These are phyloP conservation scores for Rhogogaster chlorosoma DNA, from an alignment of 2,888 invertebrate species.

Conservation along the genomic window DNA sequence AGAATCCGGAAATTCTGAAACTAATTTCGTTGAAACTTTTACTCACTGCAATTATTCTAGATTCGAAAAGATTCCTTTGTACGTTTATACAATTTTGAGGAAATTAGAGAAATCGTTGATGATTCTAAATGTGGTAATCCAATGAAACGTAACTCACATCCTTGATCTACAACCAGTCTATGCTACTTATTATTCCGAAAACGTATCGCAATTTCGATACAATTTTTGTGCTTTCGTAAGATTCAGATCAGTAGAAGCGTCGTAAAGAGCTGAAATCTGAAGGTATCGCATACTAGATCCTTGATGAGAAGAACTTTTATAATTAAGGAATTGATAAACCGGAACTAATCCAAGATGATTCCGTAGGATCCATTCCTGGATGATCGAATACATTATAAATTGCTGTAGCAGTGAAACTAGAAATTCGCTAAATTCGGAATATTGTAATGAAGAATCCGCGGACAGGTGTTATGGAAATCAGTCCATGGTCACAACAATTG, in stretches of 20 bases:
- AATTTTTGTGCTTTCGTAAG: background rate
- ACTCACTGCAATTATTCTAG: background rate
- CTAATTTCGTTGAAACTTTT: background rate
- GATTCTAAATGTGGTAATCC: background rate
- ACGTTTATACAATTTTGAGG: background rate
- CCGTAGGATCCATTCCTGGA: background rate
- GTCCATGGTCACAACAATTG: background rate
- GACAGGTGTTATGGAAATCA: background rate
- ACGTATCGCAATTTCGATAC: background rate
- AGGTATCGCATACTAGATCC: background rate
- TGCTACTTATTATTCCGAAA: background rate
- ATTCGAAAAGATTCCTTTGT: background rate
- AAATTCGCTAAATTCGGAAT: background rate
- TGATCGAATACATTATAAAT: background rate
- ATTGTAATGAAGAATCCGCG: background rate
- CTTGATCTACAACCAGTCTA: background rate
- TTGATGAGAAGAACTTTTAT: background rate
- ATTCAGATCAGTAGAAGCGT: background rate
- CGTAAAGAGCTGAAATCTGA: background rate
- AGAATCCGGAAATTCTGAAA: background rate
- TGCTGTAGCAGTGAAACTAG: background rate
- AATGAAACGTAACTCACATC: background rate
- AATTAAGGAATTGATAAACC: background rate
- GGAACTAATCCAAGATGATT: background rate
- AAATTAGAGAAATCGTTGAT: background rate